These are phyloP conservation scores for Eudyptes chrysolophus DNA, from an alignment of 2,113 vertebrate genomes.

Conservation along the genomic window DNA sequence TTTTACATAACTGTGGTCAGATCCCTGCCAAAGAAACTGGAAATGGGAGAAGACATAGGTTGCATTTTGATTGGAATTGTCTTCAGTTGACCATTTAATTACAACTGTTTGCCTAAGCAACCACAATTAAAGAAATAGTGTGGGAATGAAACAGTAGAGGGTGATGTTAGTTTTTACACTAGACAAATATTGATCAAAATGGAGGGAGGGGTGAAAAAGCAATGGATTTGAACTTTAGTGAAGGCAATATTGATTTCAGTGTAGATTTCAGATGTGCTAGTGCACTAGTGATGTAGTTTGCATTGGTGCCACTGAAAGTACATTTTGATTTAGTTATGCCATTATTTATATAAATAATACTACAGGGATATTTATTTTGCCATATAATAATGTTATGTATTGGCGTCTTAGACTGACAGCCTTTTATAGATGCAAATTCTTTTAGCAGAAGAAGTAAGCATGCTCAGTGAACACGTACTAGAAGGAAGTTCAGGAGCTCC, in stretches of 20 bases:
- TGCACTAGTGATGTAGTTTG: not conserved
- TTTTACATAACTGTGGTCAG: not conserved
- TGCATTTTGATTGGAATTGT: not conserved
- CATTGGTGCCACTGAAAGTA: not conserved
- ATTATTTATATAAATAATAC: not conserved
- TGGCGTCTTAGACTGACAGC: not conserved
- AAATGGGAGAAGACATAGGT: not conserved
- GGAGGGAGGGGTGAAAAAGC: not conserved
- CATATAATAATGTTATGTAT: not conserved
- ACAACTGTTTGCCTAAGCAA: not conserved
- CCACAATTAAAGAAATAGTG: not conserved
- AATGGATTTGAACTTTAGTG: not conserved
- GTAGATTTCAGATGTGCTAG: not conserved
- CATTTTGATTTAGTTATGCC: not conserved
- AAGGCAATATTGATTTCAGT: not conserved
- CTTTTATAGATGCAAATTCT: not conserved
- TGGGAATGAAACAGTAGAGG: not conserved
- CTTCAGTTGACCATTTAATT: not conserved
- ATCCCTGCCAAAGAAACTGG: constrained; percentile 25
- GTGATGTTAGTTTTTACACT: not conserved
- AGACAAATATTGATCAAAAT: not conserved
- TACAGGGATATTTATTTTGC: not conserved
- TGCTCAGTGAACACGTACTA: not conserved
- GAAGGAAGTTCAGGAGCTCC: not conserved
- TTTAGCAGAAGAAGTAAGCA: not conserved